Evolutionary conservation across 23 tunicate species (phyloP).

Genomic region (Trididemnum clinides): DNA sequence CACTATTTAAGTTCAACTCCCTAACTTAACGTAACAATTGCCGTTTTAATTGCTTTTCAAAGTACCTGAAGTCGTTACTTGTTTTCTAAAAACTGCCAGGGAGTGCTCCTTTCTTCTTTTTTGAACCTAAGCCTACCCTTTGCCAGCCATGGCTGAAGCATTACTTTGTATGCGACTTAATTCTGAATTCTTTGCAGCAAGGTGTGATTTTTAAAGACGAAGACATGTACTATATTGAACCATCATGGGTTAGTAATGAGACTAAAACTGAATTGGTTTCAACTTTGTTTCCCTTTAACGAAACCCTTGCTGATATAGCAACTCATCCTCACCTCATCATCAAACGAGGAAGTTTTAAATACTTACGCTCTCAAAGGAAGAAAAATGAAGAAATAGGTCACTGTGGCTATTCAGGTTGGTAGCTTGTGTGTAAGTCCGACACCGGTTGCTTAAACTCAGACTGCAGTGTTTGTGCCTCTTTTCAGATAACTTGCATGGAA

Average conservation of each 20-base stretch:
- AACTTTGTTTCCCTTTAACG: slow-evolving; percentile 34
- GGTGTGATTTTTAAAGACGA: slow-evolving; percentile 80
- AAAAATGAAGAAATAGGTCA: slow-evolving; percentile 64
- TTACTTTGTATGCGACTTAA: too few species aligned
- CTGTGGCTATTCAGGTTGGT: slow-evolving; percentile 68
- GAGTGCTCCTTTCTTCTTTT: too few species aligned
- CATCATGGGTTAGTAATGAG: slow-evolving; percentile 80
- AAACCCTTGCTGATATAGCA: slow-evolving; percentile 17
- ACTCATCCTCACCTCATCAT: slow-evolving; percentile 86
- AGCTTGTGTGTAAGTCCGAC: too few species aligned
- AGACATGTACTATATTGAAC: slow-evolving; percentile 85
- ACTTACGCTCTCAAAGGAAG: slow-evolving; percentile 44
- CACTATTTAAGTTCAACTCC: too few species aligned
- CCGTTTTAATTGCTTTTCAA: too few species aligned
- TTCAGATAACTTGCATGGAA: slow-evolving; percentile 54
- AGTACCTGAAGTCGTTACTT: too few species aligned
- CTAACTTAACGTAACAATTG: too few species aligned
- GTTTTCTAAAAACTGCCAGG: too few species aligned
- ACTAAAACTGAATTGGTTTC: not conserved
- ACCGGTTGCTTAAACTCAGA: too few species aligned
- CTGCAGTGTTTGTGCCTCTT: not conserved
- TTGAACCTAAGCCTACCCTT: too few species aligned
- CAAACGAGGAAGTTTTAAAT: slow-evolving; percentile 50
- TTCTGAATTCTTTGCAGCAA: slow-evolving; percentile 73
- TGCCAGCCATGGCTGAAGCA: too few species aligned